Percentiles rank a stretch among this genome's conserved stretches.
Evolutionary conservation across 1,140 invertebrate species (phyloP).

Genomic region (Drosophila parvula): DNA sequence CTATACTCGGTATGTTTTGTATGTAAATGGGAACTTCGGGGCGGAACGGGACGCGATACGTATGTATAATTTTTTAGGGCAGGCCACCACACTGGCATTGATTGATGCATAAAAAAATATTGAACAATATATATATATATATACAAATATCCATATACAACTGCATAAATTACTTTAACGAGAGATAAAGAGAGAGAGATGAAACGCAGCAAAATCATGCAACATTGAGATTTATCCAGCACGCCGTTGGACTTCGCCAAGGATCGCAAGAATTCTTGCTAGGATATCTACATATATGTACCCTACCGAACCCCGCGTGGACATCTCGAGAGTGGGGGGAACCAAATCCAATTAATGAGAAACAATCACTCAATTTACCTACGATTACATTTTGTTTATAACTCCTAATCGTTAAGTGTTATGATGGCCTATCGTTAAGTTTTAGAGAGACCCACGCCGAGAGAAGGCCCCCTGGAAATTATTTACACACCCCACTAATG

Average conservation of each 20-base stretch:
- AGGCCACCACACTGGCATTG: slow-evolving; percentile 21
- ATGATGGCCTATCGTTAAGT: slow-evolving; percentile 75
- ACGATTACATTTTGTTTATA: slow-evolving; percentile 50
- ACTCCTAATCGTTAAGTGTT: slow-evolving; percentile 68
- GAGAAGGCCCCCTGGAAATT: slow-evolving; percentile 60
- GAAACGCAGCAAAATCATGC: slow-evolving; percentile 74
- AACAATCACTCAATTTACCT: slow-evolving; percentile 82
- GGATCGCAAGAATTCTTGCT: slow-evolving; percentile 16
- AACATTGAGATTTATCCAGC: slow-evolving; percentile 79
- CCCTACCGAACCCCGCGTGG: slow-evolving; percentile 4
- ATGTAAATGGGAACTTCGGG: slow-evolving; percentile 65
- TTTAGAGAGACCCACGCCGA: slow-evolving; percentile 43
- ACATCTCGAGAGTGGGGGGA: slow-evolving; percentile 38
- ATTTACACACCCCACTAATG: slow-evolving; percentile 66
- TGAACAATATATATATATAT: slow-evolving; percentile 65
- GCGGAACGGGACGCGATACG: slow-evolving; percentile 20
- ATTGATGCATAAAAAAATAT: slow-evolving; percentile 52
- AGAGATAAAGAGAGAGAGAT: slow-evolving; percentile 2
- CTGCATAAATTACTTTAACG: slow-evolving; percentile 70
- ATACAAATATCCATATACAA: slow-evolving; percentile 71
- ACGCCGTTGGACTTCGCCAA: slow-evolving; percentile 54
- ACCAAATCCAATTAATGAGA: slow-evolving; percentile 75
- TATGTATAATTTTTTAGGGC: slow-evolving; percentile 18
- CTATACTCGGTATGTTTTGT: slow-evolving; percentile 53
- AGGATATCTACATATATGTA: slow-evolving; percentile 31